Percentiles rank a stretch among this genome's conserved stretches.
Conservation (phyloP, 2,888 invertebrate species). For the Steinernema hermaphroditum region DNA sequence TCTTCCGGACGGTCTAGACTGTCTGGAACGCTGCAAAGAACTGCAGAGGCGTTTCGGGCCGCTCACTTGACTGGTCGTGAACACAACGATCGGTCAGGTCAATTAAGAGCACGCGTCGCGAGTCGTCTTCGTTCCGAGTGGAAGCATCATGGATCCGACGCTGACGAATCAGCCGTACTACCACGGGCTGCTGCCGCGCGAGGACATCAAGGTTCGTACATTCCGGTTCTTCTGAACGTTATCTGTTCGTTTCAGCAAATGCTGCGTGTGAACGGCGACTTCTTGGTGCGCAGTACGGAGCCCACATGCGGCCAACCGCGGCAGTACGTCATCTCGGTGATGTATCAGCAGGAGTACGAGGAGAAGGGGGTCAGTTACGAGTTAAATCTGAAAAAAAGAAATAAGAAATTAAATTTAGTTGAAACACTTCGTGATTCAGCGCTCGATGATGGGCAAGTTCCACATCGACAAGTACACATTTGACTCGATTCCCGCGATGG, state of each 20-base stretch:
- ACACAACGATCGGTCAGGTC: no score
- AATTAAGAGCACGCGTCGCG: no score
- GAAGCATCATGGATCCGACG: background rate
- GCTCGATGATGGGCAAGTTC: constrained; percentile 36
- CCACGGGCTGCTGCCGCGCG: constrained; percentile 54
- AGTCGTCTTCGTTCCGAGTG: background rate
- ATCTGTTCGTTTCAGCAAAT: background rate
- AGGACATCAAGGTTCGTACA: constrained; percentile 32
- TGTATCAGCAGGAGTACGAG: background rate
- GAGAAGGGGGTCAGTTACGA: background rate
- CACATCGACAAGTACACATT: constrained; percentile 42
- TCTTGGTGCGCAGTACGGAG: background rate
- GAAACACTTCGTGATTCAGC: constrained; percentile 31
- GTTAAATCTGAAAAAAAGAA: background rate
- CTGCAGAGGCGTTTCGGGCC: no score
- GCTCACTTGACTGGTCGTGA: no score
- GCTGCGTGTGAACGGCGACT: background rate
- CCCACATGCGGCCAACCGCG: background rate
- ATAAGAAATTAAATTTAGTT: background rate
- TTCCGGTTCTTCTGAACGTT: background rate
- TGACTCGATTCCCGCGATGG: constrained; percentile 38
- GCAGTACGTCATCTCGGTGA: background rate
- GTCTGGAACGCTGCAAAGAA: no score
- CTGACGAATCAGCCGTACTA: constrained; percentile 34
- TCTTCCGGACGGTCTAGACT: no score